phyloP scores from a whole-genome alignment of 2,113 vertebrate genomes.

The Cryptomyrus ogoouensis region DNA sequence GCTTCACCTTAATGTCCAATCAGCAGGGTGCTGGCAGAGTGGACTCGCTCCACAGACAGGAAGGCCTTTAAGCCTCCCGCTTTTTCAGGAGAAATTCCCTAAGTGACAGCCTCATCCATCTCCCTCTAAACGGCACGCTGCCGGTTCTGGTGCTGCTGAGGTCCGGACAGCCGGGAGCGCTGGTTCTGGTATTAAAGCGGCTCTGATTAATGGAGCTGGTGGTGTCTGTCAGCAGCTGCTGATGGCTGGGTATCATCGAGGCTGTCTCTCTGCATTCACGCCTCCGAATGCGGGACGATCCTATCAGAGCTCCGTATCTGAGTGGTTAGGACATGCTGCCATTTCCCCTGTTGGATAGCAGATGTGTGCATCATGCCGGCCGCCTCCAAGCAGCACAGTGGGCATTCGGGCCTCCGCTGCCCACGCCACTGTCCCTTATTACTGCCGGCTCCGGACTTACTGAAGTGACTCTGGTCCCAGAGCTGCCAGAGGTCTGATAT shows the following conservation, averaged over 20 bases:
- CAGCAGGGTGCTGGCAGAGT: slow-evolving; percentile 6
- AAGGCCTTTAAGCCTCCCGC: background rate
- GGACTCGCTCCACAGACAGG: background rate
- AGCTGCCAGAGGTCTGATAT: background rate
- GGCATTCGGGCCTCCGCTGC: background rate
- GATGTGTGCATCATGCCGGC: background rate
- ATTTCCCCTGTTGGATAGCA: background rate
- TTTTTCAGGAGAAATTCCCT: slow-evolving; percentile 17
- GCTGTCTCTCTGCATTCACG: background rate
- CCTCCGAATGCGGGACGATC: background rate
- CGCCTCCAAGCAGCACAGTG: background rate
- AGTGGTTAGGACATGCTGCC: background rate
- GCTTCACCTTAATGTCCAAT: background rate
- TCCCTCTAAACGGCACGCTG: background rate
- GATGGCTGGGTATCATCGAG: background rate
- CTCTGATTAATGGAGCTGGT: background rate
- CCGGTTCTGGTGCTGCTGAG: background rate
- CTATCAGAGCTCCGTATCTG: background rate
- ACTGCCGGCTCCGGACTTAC: background rate
- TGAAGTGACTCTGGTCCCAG: background rate
- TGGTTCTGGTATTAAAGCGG: background rate
- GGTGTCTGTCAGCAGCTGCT: background rate
- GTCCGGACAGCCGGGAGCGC: background rate
- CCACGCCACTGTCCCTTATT: background rate
- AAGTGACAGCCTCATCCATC: slow-evolving; percentile 13